Percentiles rank a stretch among this genome's conserved stretches.
phyloP scores from a whole-genome alignment of 2,113 vertebrate species.

The Perognathus longimembris region DNA sequence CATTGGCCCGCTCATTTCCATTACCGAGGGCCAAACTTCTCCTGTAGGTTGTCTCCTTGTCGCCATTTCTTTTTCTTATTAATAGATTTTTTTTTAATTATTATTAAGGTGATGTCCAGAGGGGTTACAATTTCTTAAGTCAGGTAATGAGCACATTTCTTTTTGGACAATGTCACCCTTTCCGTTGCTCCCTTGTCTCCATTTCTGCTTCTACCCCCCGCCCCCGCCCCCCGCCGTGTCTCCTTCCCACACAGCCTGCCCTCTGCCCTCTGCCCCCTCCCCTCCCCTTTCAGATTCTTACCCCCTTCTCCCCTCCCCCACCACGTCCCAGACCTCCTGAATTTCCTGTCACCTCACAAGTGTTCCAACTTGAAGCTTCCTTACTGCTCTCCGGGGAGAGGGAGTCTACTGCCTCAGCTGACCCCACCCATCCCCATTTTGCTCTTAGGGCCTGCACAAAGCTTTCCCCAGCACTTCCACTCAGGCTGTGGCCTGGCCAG shows the following conservation, averaged over 20 bases:
- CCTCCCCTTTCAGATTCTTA: no score
- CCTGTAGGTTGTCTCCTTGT: not conserved
- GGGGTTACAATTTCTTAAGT: no score
- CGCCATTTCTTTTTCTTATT: no score
- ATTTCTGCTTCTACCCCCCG: not conserved
- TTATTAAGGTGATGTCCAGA: no score
- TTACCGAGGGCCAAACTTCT: not conserved
- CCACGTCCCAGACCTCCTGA: not conserved
- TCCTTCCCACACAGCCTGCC: not conserved
- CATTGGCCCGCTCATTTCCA: no score
- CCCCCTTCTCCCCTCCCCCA: no score
- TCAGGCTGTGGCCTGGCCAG: not conserved
- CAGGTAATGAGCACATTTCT: no score
- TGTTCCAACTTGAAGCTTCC: not conserved
- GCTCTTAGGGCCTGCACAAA: not conserved
- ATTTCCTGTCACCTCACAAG: not conserved
- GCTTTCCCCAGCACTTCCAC: no score
- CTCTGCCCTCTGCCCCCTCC: no score
- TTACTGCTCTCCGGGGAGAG: not conserved
- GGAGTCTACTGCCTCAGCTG: not conserved
- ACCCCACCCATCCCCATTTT: not conserved
- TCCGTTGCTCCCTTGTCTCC: not conserved
- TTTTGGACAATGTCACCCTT: no score
- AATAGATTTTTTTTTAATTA: no score
- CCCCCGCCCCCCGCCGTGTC: no score